phyloP scores from a whole-genome alignment of 2,888 invertebrate genomes.

The Serrognathus titanus region DNA sequence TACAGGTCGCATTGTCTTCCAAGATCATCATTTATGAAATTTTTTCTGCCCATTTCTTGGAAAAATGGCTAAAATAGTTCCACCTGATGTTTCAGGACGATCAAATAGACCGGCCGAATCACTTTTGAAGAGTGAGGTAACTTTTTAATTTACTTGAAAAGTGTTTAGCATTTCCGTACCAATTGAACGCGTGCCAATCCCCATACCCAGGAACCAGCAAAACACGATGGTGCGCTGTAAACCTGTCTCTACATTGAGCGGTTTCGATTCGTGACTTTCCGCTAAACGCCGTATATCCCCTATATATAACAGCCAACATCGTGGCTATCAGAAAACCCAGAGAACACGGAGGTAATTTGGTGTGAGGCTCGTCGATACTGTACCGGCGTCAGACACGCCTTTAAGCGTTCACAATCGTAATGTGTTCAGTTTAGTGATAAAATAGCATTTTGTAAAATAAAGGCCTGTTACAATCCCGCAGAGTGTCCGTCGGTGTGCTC shows the following conservation, averaged over 20 bases:
- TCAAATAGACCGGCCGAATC: too few relatives aligned
- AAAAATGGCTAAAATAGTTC: too few relatives aligned
- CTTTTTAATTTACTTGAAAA: too few relatives aligned
- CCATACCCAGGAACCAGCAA: background rate
- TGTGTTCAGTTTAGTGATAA: constrained; percentile 24
- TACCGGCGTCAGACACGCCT: constrained; percentile 22
- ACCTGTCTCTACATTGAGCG: constrained; percentile 1
- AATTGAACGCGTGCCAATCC: too few relatives aligned
- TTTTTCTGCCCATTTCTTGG: too few relatives aligned
- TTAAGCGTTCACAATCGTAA: constrained; percentile 13
- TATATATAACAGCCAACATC: constrained; percentile 21
- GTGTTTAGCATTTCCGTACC: too few relatives aligned
- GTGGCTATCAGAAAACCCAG: constrained; percentile 9
- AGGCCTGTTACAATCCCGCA: background rate
- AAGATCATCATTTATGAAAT: too few relatives aligned
- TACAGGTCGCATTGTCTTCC: too few relatives aligned
- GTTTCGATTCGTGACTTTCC: background rate
- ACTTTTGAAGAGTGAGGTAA: too few relatives aligned
- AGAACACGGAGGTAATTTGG: background rate
- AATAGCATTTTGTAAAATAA: constrained; percentile 10
- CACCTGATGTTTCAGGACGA: too few relatives aligned
- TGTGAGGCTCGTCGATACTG: constrained; percentile 3
- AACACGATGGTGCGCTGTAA: background rate
- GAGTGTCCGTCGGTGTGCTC: too few relatives aligned
- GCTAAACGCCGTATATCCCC: constrained; percentile 1